Evolutionary conservation across 2,888 invertebrate genomes (phyloP), one percentile per base, ranked within the genome.

Genomic region (Microplitis manilae): DNA sequence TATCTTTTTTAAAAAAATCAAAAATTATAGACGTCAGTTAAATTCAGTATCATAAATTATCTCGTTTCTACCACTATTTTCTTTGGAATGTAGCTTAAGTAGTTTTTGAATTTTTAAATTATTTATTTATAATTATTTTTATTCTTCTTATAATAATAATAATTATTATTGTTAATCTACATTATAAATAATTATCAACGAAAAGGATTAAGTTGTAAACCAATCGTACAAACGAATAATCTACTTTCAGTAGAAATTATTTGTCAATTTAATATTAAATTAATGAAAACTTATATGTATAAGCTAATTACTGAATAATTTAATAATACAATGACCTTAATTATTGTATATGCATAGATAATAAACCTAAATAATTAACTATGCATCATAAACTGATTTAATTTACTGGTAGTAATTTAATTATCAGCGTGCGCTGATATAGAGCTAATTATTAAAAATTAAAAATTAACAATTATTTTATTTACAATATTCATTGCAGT

Each of bases 51-150:
- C 20, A 38, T 13, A 30, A 30, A 38, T 9, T 30, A 41, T 41
- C 30, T 20, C 20, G 50, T 41, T 67, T 13, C 68, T 77, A 40
- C 62, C 50, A 73, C 73, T 50, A 50, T 50, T 65, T 68, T 41
- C 62, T 62, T 72, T 30, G 69, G 77, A 73, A 77, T 77, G 77
- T 77, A 77, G 77, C 73, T 77, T 77, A 64, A 73, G 73, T 77
- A 77, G 69, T 70, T 65, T 59, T 62, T 62, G 17, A 62, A 62
- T 62, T 62, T 62, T 62, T 62, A 7, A 62, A 62, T 15, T 7
- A 17, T 62, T 62, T 62, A 62, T 62, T 17, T 62, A 62, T 15
- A 17, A 17, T 62, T 65, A 30, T 30, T 38, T 17, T 15, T 17
- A 70, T 67, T 77, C 15, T 81, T 75, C 20, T 79, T 75, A 68